Evolutionary conservation across 2,888 invertebrate genomes (phyloP).

Genomic region (Agonopterix arenella): DNA sequence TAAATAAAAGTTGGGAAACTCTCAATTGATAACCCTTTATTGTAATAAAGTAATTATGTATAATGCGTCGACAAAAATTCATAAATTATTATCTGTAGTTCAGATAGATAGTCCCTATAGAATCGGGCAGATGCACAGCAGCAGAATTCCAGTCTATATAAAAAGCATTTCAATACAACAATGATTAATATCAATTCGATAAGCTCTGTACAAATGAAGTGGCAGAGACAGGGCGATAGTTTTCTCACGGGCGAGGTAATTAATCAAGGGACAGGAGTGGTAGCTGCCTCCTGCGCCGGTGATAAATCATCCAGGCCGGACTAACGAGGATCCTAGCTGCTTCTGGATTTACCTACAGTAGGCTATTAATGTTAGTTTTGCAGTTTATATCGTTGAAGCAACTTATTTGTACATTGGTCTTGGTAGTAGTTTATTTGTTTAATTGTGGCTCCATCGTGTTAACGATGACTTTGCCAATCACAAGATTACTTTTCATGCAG

Average conservation of each 20-base stretch:
- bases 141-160: neutral
- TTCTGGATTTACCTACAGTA: slow-evolving; percentile 15
- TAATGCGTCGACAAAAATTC: no score
- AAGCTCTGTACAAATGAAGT: slow-evolving; percentile 44
- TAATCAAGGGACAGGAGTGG: slow-evolving; percentile 46
- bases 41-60: no score
- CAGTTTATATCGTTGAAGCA: no score
- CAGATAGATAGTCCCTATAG: neutral
- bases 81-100: no score
- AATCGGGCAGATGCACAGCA: neutral
- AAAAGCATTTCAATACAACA: slow-evolving; percentile 12
- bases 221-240: slow-evolving; percentile 50
- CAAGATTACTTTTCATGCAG: no score
- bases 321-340: slow-evolving; percentile 34
- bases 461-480: no score
- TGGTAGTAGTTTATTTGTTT: no score
- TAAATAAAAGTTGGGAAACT: no score
- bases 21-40: no score
- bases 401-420: no score
- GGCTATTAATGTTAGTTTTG: no score
- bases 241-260: slow-evolving; percentile 54
- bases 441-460: no score
- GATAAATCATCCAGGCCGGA: slow-evolving; percentile 50
- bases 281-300: slow-evolving; percentile 23
- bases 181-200: slow-evolving; percentile 41